Evolutionary conservation across 2,113 vertebrate species (phyloP), one percentile per base, ranked within the genome.

Genomic region (Choloepus hoffmanni): DNA sequence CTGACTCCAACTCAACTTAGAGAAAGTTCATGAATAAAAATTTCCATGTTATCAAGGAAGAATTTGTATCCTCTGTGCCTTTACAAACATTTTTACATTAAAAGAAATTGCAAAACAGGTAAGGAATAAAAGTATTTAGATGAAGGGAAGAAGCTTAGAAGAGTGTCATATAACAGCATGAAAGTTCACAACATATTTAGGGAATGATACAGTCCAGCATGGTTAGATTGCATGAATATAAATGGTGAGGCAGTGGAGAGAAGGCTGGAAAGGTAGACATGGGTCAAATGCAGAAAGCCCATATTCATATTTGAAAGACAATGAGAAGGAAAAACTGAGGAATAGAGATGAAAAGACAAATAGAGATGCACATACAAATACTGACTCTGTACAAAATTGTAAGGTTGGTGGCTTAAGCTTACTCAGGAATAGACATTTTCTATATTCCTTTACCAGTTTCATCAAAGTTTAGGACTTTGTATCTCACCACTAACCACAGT

Each of bases 81-180:
- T 58, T 77, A 48, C 16, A 90, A 90, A 21, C 40, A 95, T 85
- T 83, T 77, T 60, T 7, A 79, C 55, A 58, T 58, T 21, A 58
- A 58, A 5, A 58, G 16, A 74, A 90, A 78, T 60, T 84, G 26
- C 28, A 94, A 92, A 90, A 36, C 43, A 86, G 81, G 81, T 72
- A 92, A 84, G 82, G 45, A 92, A 43, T 43, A 58, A 92, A 89
- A 36, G 12, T 70, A 85, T 21, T 7, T 1, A 77, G 85, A 72
- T 72, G 53, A 94, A 53, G 53, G 48, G 13, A 68, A 72, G 53
- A 67, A 23, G 62, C 24, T 65, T 33, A 89, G 53, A 86, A 92
- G 26, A 16, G 85, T 30, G 43, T 77, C 7, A 83, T 28, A 33
- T 10, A 5, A 45, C 24, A 68, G 45, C 21, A 87, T 4, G n/a